phyloP scores from a whole-genome alignment of 1,140 invertebrate species.

The Euwallacea fornicatus region DNA sequence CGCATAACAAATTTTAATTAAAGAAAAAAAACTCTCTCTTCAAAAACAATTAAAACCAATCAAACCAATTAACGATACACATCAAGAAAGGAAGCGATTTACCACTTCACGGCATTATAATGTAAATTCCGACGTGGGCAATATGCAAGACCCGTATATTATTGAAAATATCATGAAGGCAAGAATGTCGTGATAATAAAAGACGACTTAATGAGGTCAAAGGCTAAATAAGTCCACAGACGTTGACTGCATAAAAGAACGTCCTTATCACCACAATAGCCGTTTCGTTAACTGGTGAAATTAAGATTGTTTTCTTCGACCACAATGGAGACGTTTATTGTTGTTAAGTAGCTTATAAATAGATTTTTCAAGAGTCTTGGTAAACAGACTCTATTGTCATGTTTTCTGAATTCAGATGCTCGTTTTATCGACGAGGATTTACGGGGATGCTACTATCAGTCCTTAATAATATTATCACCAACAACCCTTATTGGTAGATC shows the following conservation, averaged over 20 bases:
- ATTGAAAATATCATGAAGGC: conserved; percentile 12
- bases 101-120: no score
- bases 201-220: conserved; percentile 21
- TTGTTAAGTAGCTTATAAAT: conserved; percentile 12
- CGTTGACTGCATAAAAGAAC: conserved; percentile 22
- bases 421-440: no score
- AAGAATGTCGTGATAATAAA: conserved; percentile 29
- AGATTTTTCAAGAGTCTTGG: neutral
- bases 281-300: conserved; percentile 9
- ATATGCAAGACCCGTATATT: conserved; percentile 27
- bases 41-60: no score
- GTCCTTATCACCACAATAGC: conserved; percentile 13
- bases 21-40: no score
- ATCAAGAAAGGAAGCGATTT: no score
- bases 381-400: neutral
- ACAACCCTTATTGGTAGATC: no score
- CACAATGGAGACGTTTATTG: conserved; percentile 13
- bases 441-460: no score
- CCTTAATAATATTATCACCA: no score
- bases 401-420: no score
- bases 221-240: conserved; percentile 23
- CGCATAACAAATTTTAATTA: no score
- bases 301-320: conserved; percentile 18
- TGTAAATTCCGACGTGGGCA: neutral
- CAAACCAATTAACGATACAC: no score